Percentiles rank a stretch among this genome's conserved stretches.
Conservation (phyloP, 2,797 vertebrate genomes). For the Merluccius polli region DNA sequence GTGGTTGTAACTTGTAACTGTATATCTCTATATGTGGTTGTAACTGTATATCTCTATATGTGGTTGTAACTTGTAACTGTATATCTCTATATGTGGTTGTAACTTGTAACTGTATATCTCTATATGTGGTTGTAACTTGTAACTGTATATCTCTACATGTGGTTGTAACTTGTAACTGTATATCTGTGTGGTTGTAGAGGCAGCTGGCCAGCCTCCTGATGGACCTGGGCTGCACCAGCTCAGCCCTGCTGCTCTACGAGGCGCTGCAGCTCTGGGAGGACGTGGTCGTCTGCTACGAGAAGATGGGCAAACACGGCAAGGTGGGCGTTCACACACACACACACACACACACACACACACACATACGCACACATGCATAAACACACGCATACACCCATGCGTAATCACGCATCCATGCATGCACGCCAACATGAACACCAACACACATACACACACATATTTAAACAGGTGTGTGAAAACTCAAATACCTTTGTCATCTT, state of each 20-base stretch:
- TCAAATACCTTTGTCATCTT: neutral
- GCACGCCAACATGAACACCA: neutral
- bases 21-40: neutral
- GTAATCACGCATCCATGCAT: neutral
- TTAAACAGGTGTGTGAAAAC: neutral
- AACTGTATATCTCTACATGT: constrained; percentile 40
- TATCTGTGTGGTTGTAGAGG: constrained; percentile 66
- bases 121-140: constrained; percentile 63
- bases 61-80: neutral
- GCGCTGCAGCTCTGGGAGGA: constrained; percentile 96
- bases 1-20: no score
- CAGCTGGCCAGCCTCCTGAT: constrained; percentile 87
- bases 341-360: constrained; percentile 12
- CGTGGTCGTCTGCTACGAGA: constrained; percentile 87
- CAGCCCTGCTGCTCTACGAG: constrained; percentile 89
- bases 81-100: neutral
- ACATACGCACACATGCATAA: constrained; percentile 7
- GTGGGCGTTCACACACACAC: constrained; percentile 54
- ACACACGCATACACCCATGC: neutral
- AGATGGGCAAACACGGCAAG: constrained; percentile 91
- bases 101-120: no score
- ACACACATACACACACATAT: neutral
- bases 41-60: constrained; percentile 6
- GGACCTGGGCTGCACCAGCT: constrained; percentile 87
- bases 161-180: neutral